Conservation (phyloP, 1,140 invertebrate genomes). For the Tetragonula clypearis region DNA sequence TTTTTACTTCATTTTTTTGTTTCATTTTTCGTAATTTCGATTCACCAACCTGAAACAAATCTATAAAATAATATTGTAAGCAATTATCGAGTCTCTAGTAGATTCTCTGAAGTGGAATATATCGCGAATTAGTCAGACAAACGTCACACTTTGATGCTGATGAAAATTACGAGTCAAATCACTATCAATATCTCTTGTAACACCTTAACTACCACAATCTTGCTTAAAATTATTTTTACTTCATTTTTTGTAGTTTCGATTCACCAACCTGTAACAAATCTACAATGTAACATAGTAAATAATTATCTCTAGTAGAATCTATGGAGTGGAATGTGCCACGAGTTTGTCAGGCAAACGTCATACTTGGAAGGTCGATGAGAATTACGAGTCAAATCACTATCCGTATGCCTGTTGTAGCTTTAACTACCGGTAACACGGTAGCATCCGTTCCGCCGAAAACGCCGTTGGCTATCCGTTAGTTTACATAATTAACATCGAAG, state of each 20-base stretch:
- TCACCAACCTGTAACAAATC: not conserved
- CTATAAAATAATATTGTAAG: not conserved
- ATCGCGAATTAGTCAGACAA: not conserved
- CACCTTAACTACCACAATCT: too few species aligned
- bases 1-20: not conserved
- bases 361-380: not conserved
- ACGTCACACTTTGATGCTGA: too few species aligned
- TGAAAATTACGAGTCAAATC: not conserved
- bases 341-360: not conserved
- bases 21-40: not conserved
- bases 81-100: not conserved
- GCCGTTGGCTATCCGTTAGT: not conserved
- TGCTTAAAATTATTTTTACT: too few species aligned
- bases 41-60: not conserved
- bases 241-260: not conserved
- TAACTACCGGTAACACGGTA: not conserved
- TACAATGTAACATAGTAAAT: not conserved
- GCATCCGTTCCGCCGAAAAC: not conserved
- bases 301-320: not conserved
- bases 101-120: not conserved
- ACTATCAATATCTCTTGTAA: not conserved
- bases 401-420: not conserved
- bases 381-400: not conserved
- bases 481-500: constrained; percentile 13
- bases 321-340: not conserved